Percentiles rank a stretch among this genome's conserved stretches.
These are phyloP conservation scores for Rhagophthalmus giganteus DNA, from an alignment of 2,888 invertebrate genomes.

Conservation along the genomic window DNA sequence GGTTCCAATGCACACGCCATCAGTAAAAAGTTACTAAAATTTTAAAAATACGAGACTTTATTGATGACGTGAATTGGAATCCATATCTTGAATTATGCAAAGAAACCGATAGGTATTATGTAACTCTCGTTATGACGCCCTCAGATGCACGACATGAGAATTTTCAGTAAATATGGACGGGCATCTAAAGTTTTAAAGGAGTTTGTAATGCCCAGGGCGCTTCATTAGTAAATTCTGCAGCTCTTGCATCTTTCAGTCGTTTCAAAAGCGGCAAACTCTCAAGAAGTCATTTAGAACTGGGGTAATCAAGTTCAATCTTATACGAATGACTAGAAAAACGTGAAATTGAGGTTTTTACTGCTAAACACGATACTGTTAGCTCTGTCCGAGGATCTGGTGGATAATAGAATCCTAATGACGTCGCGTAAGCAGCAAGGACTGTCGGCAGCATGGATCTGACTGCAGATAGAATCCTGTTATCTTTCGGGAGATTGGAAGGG, in stretches of 20 bases:
- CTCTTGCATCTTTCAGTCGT: slow-evolving; percentile 10
- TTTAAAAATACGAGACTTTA: too few relatives aligned
- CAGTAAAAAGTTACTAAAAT: too few relatives aligned
- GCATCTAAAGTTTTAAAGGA: neutral
- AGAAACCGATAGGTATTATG: too few relatives aligned
- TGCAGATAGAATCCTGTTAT: slow-evolving; percentile 35
- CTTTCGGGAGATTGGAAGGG: slow-evolving; percentile 32
- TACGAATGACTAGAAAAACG: slow-evolving; percentile 33
- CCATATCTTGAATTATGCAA: too few relatives aligned
- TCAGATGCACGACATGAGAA: too few relatives aligned
- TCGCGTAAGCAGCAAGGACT: slow-evolving; percentile 34
- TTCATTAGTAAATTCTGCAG: slow-evolving; percentile 17
- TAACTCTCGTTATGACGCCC: too few relatives aligned
- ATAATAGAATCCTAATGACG: slow-evolving; percentile 45
- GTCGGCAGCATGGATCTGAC: slow-evolving; percentile 33
- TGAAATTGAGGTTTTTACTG: slow-evolving; percentile 40
- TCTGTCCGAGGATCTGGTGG: slow-evolving; percentile 36
- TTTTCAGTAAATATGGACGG: too few relatives aligned
- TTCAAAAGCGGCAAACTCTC: slow-evolving; percentile 11
- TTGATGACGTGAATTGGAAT: too few relatives aligned
- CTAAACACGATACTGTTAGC: slow-evolving; percentile 37
- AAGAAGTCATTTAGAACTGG: slow-evolving; percentile 25
- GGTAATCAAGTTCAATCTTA: slow-evolving; percentile 40
- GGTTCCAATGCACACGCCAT: too few relatives aligned
- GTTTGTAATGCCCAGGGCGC: neutral